Evolutionary conservation across 2,888 invertebrate species (phyloP), one percentile per base, ranked within the genome.

Genomic region (Steinernema hermaphroditum): DNA sequence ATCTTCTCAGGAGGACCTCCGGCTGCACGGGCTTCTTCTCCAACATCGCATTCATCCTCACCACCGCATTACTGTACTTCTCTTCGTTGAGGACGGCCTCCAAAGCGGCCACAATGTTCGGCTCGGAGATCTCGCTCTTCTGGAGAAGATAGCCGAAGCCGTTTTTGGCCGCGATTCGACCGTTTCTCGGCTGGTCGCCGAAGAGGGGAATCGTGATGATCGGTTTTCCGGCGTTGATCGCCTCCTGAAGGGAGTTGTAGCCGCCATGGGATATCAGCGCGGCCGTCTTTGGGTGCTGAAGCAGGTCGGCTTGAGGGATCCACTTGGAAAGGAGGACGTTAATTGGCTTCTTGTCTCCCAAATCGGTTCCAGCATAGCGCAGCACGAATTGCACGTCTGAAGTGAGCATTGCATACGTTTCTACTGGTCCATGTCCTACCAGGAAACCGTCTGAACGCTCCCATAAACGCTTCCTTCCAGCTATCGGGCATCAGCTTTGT

Each of bases 11-110:
- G 37, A 79, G 76, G 57, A 76, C 75, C 62, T 78, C 78, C 0
- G 80, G 72, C 29, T 78, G 76, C n/a, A 80, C 72, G 6, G 82
- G 82, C 72, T 81, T 79, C 8, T 75, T 68, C n/a, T 75, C 72
- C 9, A 81, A 78, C 82, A 82, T 82, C 46, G 72, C 72, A 2
- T 75, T 72, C n/a, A 82, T 70, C 9, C 77, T 72, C 37, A 72
- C 62, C 34, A 74, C 82, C 14, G 37, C 14, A 16, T 68, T 14
- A 16, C 19, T 22, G 54, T 69, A 72, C 9, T 27, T 46, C 41
- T 19, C 2, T 44, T 49, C 29, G 44, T 22, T 41, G 27, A 72
- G 49, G 12, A 72, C 24, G 0, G 43, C 49, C 19, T 32, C 19
- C n/a, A 72, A 27, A 8, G 68, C 69, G 2, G 27, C 41, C 16